Conservation (phyloP, 2,113 vertebrate genomes). For the Bubo bubo region DNA sequence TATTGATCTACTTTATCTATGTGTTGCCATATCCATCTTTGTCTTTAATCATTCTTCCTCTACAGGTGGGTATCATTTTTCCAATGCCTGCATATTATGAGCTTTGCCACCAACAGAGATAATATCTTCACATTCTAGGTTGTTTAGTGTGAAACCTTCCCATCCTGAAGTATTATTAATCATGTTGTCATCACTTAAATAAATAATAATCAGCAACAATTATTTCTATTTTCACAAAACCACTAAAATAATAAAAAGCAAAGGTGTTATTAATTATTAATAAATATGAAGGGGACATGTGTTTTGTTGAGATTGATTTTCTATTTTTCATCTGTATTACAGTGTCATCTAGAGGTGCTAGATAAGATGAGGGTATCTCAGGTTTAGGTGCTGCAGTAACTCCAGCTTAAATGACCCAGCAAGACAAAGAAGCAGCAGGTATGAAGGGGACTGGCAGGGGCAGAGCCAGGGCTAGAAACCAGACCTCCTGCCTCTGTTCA, state of each 20-base stretch:
- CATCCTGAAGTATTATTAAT: slow-evolving; percentile 62
- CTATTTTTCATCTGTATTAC: slow-evolving; percentile 39
- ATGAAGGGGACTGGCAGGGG: background rate
- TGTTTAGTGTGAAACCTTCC: slow-evolving; percentile 39
- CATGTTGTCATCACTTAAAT: slow-evolving; percentile 63
- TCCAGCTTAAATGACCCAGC: background rate
- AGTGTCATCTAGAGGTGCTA: slow-evolving; percentile 62
- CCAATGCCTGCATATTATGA: slow-evolving; percentile 2
- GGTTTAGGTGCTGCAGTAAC: background rate
- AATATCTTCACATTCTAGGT: slow-evolving; percentile 35
- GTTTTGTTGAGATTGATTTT: background rate
- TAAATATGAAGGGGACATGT: slow-evolving; percentile 3
- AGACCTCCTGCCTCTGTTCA: background rate
- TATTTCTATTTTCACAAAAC: slow-evolving; percentile 60
- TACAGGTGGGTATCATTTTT: slow-evolving; percentile 57
- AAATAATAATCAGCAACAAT: slow-evolving; percentile 63
- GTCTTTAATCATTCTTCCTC: slow-evolving; percentile 47
- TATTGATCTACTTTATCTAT: slow-evolving; percentile 38
- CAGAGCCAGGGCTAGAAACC: background rate
- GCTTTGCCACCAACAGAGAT: slow-evolving; percentile 61
- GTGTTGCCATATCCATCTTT: background rate
- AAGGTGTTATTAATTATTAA: slow-evolving; percentile 52
- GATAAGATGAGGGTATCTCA: background rate
- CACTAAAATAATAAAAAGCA: slow-evolving; percentile 61
- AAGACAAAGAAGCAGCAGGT: background rate